Evolutionary conservation across 2,888 invertebrate genomes (phyloP).

Genomic region (Malachius bipustulatus): DNA sequence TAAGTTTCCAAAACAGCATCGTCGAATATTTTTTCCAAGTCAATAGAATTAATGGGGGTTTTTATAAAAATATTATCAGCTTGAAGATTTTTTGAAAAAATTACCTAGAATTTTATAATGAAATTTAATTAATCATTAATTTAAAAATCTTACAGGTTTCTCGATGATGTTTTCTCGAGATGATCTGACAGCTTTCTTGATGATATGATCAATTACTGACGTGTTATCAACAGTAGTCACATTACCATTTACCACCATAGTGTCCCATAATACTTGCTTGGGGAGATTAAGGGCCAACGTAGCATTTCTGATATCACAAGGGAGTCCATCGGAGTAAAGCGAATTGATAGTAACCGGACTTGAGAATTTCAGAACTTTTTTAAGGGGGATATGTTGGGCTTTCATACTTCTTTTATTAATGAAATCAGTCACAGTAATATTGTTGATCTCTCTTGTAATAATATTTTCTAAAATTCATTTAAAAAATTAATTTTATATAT

Average conservation of each 20-base stretch:
- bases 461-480: slow-evolving; percentile 23
- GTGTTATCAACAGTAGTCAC: slow-evolving; percentile 23
- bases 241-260: slow-evolving; percentile 21
- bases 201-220: slow-evolving; percentile 21
- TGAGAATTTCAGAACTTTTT: no score
- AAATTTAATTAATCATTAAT: slow-evolving; percentile 6
- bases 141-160: slow-evolving; percentile 21
- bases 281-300: slow-evolving; percentile 20
- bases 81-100: slow-evolving; percentile 22
- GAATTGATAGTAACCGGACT: slow-evolving; percentile 15
- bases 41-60: slow-evolving; percentile 26
- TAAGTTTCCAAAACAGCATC: slow-evolving; percentile 28
- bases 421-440: slow-evolving; percentile 20
- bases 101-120: slow-evolving; percentile 21
- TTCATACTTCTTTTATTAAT: slow-evolving; percentile 20
- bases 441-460: slow-evolving; percentile 21
- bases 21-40: slow-evolving; percentile 26
- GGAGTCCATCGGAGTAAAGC: slow-evolving; percentile 15
- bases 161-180: slow-evolving; percentile 22
- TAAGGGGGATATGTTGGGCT: slow-evolving; percentile 23
- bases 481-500: no score
- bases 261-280: slow-evolving; percentile 20
- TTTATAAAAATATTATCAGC: slow-evolving; percentile 21
- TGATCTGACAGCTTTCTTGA: slow-evolving; percentile 24
- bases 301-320: slow-evolving; percentile 20